phyloP scores from a whole-genome alignment of 2,888 invertebrate species.

The Drosophila falleni region DNA sequence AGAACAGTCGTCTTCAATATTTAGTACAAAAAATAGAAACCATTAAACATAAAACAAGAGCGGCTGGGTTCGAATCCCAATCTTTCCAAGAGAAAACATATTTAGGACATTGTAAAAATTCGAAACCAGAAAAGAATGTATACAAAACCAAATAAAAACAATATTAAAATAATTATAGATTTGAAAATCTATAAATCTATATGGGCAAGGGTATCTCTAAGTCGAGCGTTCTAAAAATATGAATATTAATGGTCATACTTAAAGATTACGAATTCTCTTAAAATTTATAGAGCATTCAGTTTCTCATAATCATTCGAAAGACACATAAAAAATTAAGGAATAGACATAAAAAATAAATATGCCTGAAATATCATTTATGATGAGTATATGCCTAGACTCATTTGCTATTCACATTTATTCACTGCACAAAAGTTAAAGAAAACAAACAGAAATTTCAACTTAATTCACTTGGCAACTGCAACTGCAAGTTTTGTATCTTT shows the following conservation, averaged over 20 bases:
- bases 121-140: too few relatives aligned
- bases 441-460: conserved; percentile 19
- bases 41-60: too few relatives aligned
- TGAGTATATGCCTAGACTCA: conserved; percentile 42
- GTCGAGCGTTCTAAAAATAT: conserved; percentile 4
- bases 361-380: conserved; percentile 20
- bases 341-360: conserved; percentile 20
- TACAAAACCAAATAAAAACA: too few relatives aligned
- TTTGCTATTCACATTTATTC: conserved; percentile 43
- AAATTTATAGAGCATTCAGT: conserved; percentile 32
- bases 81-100: too few relatives aligned
- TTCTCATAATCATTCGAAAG: conserved; percentile 17
- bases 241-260: conserved; percentile 11
- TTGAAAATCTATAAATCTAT: too few relatives aligned
- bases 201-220: not conserved
- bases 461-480: conserved; percentile 51
- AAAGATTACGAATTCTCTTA: not conserved
- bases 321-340: conserved; percentile 18
- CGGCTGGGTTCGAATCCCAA: too few relatives aligned
- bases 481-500: conserved; percentile 48
- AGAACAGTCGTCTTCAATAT: too few relatives aligned
- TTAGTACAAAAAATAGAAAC: too few relatives aligned
- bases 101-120: too few relatives aligned
- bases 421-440: conserved; percentile 13
- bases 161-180: too few relatives aligned